Base-by-base conservation (phyloP, 1,140 invertebrate genomes). In the Chironomus striatipennis region DNA sequence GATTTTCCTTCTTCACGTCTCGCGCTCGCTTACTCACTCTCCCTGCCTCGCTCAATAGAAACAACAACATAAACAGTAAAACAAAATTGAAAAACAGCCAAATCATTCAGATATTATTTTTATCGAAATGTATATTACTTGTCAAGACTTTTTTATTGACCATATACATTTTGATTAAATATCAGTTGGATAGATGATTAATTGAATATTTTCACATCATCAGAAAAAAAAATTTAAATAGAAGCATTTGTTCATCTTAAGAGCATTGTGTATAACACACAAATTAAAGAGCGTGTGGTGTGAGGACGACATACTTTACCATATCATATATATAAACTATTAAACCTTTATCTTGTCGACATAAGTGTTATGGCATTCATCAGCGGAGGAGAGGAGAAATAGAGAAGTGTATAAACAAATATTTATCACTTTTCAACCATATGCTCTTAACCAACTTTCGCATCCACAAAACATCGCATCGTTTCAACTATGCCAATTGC, bases 111-210 rank as follows among this genome's bases (percentile, higher is more conserved):
- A 57, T 57, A 57, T 57, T 57, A 57, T 57, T 57, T 34, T 57
- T 57, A 57, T 57, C 47, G 47, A 57, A 57, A 57, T 57, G n/a
- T n/a, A 57, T 57, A 57, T 57, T 57, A 57, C 47, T n/a, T 57
- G 47, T 57, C 47, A 57, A 57, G 47, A 57, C 4, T 57, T 57
- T 57, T 34, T 34, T 57, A 57, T 34, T 57, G 47, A 57, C 47
- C 47, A 57, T 34, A 34, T 57, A 57, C 47, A 57, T 57, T 57
- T 57, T 57, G 47, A 57, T 57, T 57, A 57, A 57, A 57, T 57
- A 57, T 57, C 47, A 57, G 47, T 57, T 57, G 47, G 47, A 57
- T 57, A 57, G 47, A 57, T 57, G 47, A 57, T 57, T 57, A 57
- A 57, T 57, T n/a, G 47, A 57, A 57, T 57, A n/a, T 57, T 12